Percentiles rank a stretch among this genome's conserved stretches.
Evolutionary conservation across 2,888 invertebrate species (phyloP).

Genomic region (Neocrepidodera transversa): DNA sequence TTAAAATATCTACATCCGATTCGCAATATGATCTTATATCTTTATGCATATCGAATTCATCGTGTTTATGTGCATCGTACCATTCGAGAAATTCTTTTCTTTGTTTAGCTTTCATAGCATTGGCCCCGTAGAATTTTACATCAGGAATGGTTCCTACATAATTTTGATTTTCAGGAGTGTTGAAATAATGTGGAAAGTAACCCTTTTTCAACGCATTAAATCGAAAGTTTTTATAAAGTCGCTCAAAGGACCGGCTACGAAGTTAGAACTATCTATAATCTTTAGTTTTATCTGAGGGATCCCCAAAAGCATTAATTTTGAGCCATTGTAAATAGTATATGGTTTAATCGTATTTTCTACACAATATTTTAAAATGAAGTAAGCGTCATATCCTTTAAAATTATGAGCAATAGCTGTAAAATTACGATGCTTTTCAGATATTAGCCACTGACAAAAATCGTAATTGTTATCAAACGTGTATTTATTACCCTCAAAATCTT

Average conservation of each 20-base stretch:
- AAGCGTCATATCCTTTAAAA: slow-evolving; percentile 6
- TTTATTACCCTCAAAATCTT: slow-evolving; percentile 15
- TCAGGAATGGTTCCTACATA: too few relatives aligned
- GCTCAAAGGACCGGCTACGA: background rate
- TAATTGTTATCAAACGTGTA: background rate
- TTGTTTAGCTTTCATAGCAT: background rate
- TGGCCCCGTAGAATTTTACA: background rate
- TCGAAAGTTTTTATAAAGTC: background rate
- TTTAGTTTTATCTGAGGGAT: slow-evolving; percentile 1
- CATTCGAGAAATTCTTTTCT: background rate
- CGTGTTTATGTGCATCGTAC: background rate
- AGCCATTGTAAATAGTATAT: too few relatives aligned
- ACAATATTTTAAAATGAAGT: slow-evolving; percentile 21
- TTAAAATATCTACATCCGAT: too few relatives aligned
- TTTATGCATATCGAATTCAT: background rate
- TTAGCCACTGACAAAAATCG: slow-evolving; percentile 13
- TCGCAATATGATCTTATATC: background rate
- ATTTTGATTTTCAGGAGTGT: too few relatives aligned
- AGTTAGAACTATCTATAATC: too few relatives aligned
- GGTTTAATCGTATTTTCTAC: slow-evolving; percentile 17
- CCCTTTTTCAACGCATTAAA: background rate
- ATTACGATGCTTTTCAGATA: background rate
- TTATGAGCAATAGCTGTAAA: slow-evolving; percentile 17
- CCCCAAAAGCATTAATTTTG: too few relatives aligned
- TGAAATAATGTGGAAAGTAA: too few relatives aligned